A percentile compares a stretch with the other conserved stretches of the same genome.
These are phyloP conservation scores for Polypedilum vanderplanki DNA, from an alignment of 1,140 invertebrate species.

Conservation along the genomic window DNA sequence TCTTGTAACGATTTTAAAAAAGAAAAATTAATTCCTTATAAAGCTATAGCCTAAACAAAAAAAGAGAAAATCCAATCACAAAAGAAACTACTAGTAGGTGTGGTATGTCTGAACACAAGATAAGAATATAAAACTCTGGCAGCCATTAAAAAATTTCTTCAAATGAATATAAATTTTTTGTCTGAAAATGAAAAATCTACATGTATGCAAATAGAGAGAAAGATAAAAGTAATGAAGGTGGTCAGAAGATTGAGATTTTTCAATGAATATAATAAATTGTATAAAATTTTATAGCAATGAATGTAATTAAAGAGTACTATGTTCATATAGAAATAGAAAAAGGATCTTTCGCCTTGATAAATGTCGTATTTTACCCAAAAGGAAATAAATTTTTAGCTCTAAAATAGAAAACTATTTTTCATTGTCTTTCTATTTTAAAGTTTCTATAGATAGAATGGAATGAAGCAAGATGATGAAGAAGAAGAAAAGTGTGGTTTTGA, in stretches of 20 bases:
- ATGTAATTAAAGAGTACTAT: background rate
- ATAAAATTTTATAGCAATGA: background rate
- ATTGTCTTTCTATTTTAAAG: slow-evolving; percentile 11
- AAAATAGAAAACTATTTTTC: slow-evolving; percentile 27
- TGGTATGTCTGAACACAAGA: background rate
- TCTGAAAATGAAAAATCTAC: background rate
- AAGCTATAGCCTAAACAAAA: too few species aligned
- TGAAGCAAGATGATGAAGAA: background rate
- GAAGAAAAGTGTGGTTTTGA: background rate
- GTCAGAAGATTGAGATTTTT: slow-evolving; percentile 18
- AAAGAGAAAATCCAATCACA: too few species aligned
- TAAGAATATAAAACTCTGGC: slow-evolving; percentile 3
- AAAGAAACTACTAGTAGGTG: background rate
- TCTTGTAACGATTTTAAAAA: too few species aligned
- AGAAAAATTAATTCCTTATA: too few species aligned
- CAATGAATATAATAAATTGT: slow-evolving; percentile 16
- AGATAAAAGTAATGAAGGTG: slow-evolving; percentile 12
- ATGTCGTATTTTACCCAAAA: slow-evolving; percentile 19
- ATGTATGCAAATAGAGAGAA: background rate
- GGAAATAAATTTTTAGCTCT: slow-evolving; percentile 21
- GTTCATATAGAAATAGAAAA: too few species aligned
- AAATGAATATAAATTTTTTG: slow-evolving; percentile 11
- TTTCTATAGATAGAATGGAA: background rate
- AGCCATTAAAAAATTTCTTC: background rate
- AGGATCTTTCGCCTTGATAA: slow-evolving; percentile 14